A percentile compares a stretch with the other conserved stretches of the same genome.
These are phyloP conservation scores for Ophion ventricosus DNA, from an alignment of 2,888 invertebrate species.

Conservation along the genomic window DNA sequence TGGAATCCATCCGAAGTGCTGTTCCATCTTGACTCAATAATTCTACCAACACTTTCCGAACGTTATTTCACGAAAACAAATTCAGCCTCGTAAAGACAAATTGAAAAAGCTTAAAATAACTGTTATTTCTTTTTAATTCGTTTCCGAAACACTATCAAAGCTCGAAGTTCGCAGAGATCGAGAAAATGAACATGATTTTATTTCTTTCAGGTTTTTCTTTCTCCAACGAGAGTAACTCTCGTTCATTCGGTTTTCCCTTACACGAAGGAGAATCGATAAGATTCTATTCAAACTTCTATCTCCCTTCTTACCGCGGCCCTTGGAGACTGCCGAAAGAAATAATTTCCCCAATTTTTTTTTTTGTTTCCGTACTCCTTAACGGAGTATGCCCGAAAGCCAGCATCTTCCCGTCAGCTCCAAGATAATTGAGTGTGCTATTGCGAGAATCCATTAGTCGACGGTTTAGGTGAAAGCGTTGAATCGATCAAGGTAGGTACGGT, in stretches of 20 bases:
- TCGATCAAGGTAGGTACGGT: conserved; percentile 43
- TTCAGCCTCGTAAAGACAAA: not conserved
- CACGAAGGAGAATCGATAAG: conserved; percentile 33
- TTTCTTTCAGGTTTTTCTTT: not conserved
- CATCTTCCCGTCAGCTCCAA: conserved; percentile 16
- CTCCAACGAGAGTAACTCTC: not conserved
- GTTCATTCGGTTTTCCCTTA: no score
- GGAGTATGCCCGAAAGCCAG: conserved; percentile 9
- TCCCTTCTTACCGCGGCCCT: not conserved
- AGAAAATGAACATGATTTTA: not conserved
- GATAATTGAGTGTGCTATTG: conserved; percentile 49
- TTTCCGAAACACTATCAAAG: not conserved
- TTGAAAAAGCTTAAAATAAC: not conserved
- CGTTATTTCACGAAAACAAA: not conserved
- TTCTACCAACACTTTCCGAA: not conserved
- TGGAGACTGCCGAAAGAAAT: conserved; percentile 21
- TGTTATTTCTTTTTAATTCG: not conserved
- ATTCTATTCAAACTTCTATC: conserved; percentile 31
- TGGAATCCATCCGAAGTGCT: not conserved
- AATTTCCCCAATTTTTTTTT: conserved; percentile 29
- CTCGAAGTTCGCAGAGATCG: not conserved
- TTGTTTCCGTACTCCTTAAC: not conserved
- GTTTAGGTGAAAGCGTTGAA: conserved; percentile 35
- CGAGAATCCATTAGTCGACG: conserved; percentile 49
- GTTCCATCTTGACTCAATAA: not conserved